Percentiles rank a stretch among this genome's conserved stretches.
phyloP scores from a whole-genome alignment of 2,113 vertebrate species.

The Oreochromis tanganicae region DNA sequence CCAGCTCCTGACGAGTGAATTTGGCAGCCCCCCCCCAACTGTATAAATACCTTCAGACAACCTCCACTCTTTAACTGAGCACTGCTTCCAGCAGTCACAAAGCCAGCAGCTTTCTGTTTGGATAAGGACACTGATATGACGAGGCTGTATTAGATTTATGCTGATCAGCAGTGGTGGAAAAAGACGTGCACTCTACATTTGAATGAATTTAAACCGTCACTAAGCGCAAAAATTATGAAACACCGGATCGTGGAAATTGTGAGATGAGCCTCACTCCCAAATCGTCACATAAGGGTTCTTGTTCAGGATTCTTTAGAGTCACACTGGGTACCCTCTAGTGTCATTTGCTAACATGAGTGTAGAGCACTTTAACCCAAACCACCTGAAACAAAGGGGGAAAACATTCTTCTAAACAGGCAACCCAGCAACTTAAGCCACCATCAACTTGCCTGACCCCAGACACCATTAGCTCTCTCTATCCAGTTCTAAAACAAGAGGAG shows the following conservation, averaged over 20 bases:
- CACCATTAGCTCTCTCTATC: not conserved
- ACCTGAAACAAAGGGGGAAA: not conserved
- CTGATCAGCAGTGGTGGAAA: not conserved
- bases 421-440: not conserved
- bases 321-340: not conserved
- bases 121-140: not conserved
- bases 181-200: not conserved
- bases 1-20: conserved; percentile 3
- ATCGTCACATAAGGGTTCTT: not conserved
- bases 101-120: not conserved
- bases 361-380: not conserved
- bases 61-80: not conserved
- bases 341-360: not conserved
- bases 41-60: conserved; percentile 41
- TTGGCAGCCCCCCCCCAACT: conserved; percentile 19
- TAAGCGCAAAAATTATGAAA: not conserved
- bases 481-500: not conserved
- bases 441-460: not conserved
- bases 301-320: not conserved
- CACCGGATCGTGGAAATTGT: not conserved
- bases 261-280: not conserved
- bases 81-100: not conserved
- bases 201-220: not conserved
- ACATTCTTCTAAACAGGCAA: not conserved
- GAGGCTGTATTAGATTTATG: not conserved